These are phyloP conservation scores for Notospermus geniculatus DNA, from an alignment of 1,140 invertebrate genomes.

Conservation along the genomic window DNA sequence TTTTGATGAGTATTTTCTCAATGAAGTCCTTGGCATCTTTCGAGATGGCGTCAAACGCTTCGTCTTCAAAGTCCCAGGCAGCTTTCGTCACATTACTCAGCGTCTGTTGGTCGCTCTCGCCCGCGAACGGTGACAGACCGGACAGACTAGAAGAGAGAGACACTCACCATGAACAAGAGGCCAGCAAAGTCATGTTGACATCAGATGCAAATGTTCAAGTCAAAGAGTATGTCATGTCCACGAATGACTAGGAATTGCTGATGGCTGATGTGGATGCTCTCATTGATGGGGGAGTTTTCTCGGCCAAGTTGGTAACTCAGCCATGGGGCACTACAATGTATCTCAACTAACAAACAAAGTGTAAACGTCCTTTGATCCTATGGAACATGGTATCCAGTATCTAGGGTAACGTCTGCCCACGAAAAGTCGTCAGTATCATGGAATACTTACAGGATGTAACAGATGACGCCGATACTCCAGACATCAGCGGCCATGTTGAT, in stretches of 20 bases:
- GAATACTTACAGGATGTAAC: conserved; percentile 84
- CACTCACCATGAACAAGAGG: neutral
- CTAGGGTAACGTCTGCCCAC: neutral
- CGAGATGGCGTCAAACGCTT: conserved; percentile 84
- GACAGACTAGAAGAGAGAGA: conserved; percentile 67
- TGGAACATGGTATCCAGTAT: no score
- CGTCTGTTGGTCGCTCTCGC: conserved; percentile 87
- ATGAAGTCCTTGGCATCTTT: conserved; percentile 98
- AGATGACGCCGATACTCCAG: conserved; percentile 94
- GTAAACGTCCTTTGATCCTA: no score
- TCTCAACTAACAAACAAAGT: no score
- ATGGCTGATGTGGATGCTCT: neutral
- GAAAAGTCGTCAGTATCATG: neutral
- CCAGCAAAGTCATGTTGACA: conserved; percentile 3
- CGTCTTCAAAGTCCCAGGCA: conserved; percentile 88
- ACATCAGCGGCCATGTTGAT: conserved; percentile 84
- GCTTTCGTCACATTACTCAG: conserved; percentile 78
- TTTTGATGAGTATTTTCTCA: conserved; percentile 81
- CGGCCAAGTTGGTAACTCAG: no score
- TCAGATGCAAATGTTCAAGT: neutral
- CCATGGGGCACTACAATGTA: no score
- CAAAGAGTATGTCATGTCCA: neutral
- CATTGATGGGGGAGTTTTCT: no score
- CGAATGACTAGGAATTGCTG: neutral
- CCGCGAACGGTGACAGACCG: conserved; percentile 90